Evolutionary conservation across 1,140 invertebrate genomes (phyloP).

Genomic region (Anastrepha obliqua): DNA sequence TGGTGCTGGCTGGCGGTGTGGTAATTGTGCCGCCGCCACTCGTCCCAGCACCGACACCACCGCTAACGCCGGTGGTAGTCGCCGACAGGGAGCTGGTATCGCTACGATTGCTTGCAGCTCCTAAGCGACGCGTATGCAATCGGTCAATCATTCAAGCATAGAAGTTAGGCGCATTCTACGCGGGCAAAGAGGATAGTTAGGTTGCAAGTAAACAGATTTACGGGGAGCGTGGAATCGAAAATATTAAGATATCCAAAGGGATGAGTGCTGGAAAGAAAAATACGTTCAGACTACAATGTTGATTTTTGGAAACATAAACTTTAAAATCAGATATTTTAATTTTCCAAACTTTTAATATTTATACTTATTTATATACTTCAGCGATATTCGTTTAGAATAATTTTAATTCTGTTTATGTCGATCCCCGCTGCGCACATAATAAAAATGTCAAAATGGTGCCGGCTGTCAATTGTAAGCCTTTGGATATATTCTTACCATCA

Average conservation of each 20-base stretch:
- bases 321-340: too few relatives aligned
- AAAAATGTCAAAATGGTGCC: too few relatives aligned
- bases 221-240: background rate
- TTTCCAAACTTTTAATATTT: too few relatives aligned
- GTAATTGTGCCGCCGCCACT: conserved; percentile 40
- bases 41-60: background rate
- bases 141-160: conserved; percentile 70
- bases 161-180: conserved; percentile 15
- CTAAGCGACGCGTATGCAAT: conserved; percentile 71
- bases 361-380: too few relatives aligned
- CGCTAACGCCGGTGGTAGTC: conserved; percentile 37
- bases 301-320: too few relatives aligned
- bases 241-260: background rate
- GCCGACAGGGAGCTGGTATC: conserved; percentile 53
- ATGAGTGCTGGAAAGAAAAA: background rate
- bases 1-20: conserved; percentile 62
- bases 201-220: background rate
- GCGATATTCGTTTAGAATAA: too few relatives aligned
- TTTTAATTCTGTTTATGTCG: too few relatives aligned
- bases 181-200: background rate
- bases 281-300: too few relatives aligned
- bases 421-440: too few relatives aligned
- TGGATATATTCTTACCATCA: too few relatives aligned
- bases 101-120: conserved; percentile 69
- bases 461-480: too few relatives aligned